Evolutionary conservation across 1,140 invertebrate species (phyloP), one percentile per base, ranked within the genome.

Genomic region (Octopus bimaculoides): DNA sequence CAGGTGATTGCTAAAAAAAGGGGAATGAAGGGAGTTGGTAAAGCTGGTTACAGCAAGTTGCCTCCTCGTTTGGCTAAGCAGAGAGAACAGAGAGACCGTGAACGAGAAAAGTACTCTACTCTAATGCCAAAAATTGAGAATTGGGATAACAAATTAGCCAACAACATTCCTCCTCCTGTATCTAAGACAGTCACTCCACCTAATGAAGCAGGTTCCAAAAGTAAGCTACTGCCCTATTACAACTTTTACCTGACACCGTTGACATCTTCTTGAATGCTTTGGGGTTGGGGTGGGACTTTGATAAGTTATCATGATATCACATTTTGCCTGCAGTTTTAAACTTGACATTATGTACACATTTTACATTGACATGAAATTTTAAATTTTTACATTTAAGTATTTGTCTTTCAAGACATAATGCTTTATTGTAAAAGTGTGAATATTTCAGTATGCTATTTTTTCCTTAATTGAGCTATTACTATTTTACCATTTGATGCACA

Each of bases 51-150:
- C 7, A 90, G 83, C 79, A 94, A 94, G 85, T 89, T 96, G 10
- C 93, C 95, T 3, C 95, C 95, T 1, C 92, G 95, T 71, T 93
- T 96, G 84, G 94, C 93, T n/a, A 95, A 94, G 85, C 94, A 95
- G 87, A 91, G 92, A 73, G 91, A 93, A 83, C 87, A 88, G 80
- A 79, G 83, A 74, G 83, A 86, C 71, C 83, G 84, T 69, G 86
- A 86, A 81, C 84, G 83, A 69, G 82, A 86, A 52, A 84, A 84
- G 75, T 83, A 75, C 71, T 83, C 82, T 78, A 85, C 85, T 66
- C 82, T 87, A 14, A 86, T 89, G 86, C 84, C 87, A 54, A 89
- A 89, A 80, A 89, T 90, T 52, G 89, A 89, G 76, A 88, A 87
- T 78, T 90, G 89, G 89, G 86, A 89, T 78, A 90, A 90, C 80